Evolutionary conservation across 2,888 invertebrate species (phyloP), one percentile per base, ranked within the genome.

Genomic region (Hypomecis atomaria): DNA sequence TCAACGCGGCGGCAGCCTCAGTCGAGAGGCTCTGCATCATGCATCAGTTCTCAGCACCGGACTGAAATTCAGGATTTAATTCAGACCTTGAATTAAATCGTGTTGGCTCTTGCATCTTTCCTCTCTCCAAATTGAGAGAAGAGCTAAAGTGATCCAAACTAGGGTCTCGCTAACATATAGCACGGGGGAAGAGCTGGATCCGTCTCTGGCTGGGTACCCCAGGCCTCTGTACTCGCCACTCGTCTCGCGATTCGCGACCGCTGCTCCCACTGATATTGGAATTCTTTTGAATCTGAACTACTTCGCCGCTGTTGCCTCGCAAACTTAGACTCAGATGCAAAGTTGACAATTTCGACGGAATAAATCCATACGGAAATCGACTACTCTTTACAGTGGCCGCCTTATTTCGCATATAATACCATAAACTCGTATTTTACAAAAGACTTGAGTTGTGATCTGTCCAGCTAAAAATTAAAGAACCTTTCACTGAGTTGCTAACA

Each of bases 261-360:
- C 49, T 13, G 76, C 75, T 75, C 78, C 75, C 79, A 69, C 79
- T 79, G 83, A 87, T 91, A 91, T 92, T 91, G 87, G 86, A 90
- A 91, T 90, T 89, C 89, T 92, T 90, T 86, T 85, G 85, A 89
- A 88, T 88, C 82, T 85, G 82, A 81, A 90, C 87, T 85, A 87
- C 81, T 79, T 77, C 53, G 70, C 78, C 42, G 71, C 79, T 79
- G 78, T 78, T 83, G 75, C 77, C 75, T 77, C 75, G 75, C 69
- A 76, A 85, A 87, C 84, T 89, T 87, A 81, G 81, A 79, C 78
- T 81, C 80, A 76, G 76, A 87, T 84, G 83, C 82, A 83, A 84
- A 87, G 78, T 84, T 84, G 82, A 82, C 81, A 78, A 85, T 86
- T 81, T 81, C 78, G 68, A 74, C 69, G 71, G 76, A 79, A 82